Evolutionary conservation across 2,797 vertebrate species (phyloP).

Genomic region (Scomberomorus guttatus): DNA sequence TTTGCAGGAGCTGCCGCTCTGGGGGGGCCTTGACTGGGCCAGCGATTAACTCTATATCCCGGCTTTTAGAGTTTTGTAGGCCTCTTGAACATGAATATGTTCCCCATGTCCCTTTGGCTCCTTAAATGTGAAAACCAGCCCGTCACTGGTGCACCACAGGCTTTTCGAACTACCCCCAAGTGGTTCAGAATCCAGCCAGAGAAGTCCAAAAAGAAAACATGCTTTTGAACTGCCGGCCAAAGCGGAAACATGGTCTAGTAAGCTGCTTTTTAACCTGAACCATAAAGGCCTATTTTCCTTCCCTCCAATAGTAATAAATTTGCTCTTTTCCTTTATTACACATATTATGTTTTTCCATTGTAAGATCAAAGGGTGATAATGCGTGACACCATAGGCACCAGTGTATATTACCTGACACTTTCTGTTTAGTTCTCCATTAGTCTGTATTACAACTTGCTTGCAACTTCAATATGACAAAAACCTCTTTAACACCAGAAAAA

Average conservation of each 20-base stretch:
- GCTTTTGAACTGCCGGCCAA: slow-evolving; percentile 84
- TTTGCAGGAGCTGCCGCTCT: slow-evolving; percentile 61
- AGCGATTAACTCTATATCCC: slow-evolving; percentile 72
- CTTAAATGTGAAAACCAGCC: slow-evolving; percentile 85
- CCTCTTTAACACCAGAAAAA: slow-evolving; percentile 46
- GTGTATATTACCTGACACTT: slow-evolving; percentile 67
- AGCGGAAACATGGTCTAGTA: slow-evolving; percentile 85
- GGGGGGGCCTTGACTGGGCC: slow-evolving; percentile 53
- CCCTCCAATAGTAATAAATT: slow-evolving; percentile 82
- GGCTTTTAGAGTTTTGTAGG: slow-evolving; percentile 75
- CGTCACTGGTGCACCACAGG: slow-evolving; percentile 71
- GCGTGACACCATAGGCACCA: slow-evolving; percentile 59
- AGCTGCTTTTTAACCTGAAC: slow-evolving; percentile 83
- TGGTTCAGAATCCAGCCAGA: slow-evolving; percentile 78
- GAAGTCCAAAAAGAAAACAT: slow-evolving; percentile 80
- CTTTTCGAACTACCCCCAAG: slow-evolving; percentile 80
- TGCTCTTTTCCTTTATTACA: slow-evolving; percentile 74
- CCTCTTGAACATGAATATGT: slow-evolving; percentile 71
- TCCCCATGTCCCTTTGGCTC: slow-evolving; percentile 67
- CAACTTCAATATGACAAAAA: slow-evolving; percentile 53
- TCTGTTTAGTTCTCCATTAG: slow-evolving; percentile 56
- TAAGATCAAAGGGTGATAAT: slow-evolving; percentile 81
- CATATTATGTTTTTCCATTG: slow-evolving; percentile 77
- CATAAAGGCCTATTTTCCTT: slow-evolving; percentile 83
- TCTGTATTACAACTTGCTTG: slow-evolving; percentile 40